phyloP scores from a whole-genome alignment of 35 echinoderm and acorn worm species.

The Lytechinus variegatus region DNA sequence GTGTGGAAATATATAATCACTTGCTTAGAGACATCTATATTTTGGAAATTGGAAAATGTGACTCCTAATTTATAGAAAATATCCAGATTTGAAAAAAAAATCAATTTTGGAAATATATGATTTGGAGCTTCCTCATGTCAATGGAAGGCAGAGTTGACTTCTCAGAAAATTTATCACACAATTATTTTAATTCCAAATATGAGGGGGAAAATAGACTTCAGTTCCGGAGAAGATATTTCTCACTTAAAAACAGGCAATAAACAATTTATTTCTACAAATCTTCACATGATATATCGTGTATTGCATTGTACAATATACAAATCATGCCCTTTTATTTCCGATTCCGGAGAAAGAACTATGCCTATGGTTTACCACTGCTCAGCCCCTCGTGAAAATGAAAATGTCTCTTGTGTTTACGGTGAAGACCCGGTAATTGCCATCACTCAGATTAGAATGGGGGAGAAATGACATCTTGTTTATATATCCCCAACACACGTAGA shows the following conservation, averaged over 20 bases:
- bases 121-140: too few relatives aligned
- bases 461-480: conserved; percentile 5
- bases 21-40: too few relatives aligned
- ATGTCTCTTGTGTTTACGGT: neutral
- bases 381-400: neutral
- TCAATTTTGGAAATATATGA: too few relatives aligned
- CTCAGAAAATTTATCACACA: too few relatives aligned
- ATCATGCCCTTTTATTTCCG: neutral
- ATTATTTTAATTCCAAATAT: too few relatives aligned
- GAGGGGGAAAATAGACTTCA: too few relatives aligned
- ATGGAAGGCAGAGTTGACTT: too few relatives aligned
- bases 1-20: too few relatives aligned
- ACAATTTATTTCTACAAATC: neutral
- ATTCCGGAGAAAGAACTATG: neutral
- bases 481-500: neutral
- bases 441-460: neutral
- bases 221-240: too few relatives aligned
- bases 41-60: too few relatives aligned
- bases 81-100: too few relatives aligned
- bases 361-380: neutral
- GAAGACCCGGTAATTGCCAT: conserved; percentile 8
- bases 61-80: too few relatives aligned
- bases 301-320: neutral
- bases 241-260: neutral
- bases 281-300: neutral